These are phyloP conservation scores for Planiliza haematocheilus DNA, from an alignment of 2,113 vertebrate genomes.

Conservation along the genomic window DNA sequence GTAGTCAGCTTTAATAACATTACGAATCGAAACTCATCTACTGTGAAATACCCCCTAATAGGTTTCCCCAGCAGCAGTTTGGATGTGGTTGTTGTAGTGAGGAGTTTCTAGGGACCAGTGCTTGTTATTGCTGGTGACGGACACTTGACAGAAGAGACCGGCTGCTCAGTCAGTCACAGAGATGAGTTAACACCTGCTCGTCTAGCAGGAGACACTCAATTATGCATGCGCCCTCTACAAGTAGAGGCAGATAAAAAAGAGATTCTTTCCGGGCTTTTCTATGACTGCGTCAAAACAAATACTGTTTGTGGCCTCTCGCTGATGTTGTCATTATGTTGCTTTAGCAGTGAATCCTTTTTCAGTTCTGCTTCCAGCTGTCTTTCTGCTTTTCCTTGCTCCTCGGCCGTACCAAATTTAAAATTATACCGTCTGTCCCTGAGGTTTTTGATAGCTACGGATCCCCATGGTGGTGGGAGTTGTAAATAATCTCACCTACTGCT, in stretches of 20 bases:
- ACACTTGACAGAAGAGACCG: neutral
- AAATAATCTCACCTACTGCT: too few relatives aligned
- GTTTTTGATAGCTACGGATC: neutral
- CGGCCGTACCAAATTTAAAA: neutral
- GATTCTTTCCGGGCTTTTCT: neutral
- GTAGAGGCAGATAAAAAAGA: conserved; percentile 18
- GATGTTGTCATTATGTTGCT: neutral
- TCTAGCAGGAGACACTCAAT: conserved; percentile 32
- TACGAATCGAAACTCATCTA: too few relatives aligned
- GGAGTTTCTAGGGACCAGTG: too few relatives aligned
- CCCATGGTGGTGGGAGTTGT: too few relatives aligned
- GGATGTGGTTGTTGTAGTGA: neutral
- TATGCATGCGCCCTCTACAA: conserved; percentile 17
- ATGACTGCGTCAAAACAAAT: neutral
- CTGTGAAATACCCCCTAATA: too few relatives aligned
- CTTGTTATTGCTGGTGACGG: neutral
- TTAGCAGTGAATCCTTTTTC: neutral
- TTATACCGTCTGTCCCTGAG: neutral
- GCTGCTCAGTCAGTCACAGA: neutral
- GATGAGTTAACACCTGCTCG: neutral
- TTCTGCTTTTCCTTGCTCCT: neutral
- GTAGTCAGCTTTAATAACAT: neutral
- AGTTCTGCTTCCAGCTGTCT: neutral
- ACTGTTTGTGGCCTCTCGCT: neutral
- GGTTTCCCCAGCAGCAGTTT: neutral